A percentile compares a stretch with the other conserved stretches of the same genome.
These are phyloP conservation scores for Echinarachnius parma DNA, from an alignment of 53 echinoderm and acorn worm species.

Conservation along the genomic window DNA sequence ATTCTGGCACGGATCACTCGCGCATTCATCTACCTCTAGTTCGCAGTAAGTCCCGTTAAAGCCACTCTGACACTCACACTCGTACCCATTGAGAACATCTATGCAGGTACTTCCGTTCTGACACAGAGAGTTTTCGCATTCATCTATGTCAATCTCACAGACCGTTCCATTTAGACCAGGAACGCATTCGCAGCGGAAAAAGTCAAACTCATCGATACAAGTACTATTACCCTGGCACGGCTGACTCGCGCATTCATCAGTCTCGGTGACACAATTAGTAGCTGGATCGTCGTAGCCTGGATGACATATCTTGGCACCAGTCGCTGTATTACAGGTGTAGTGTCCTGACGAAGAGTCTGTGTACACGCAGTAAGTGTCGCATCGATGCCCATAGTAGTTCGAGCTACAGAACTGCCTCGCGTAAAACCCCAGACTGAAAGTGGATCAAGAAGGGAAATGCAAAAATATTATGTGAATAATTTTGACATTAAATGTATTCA, in stretches of 20 bases:
- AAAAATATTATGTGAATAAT: no score
- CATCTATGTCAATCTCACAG: slow-evolving; percentile 67
- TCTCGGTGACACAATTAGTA: slow-evolving; percentile 71
- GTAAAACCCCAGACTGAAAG: no score
- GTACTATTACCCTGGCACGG: slow-evolving; percentile 61
- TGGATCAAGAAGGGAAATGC: no score
- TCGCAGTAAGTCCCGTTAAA: slow-evolving; percentile 15
- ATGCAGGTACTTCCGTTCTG: slow-evolving; percentile 41
- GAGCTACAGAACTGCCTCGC: no score
- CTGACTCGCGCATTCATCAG: slow-evolving; percentile 64
- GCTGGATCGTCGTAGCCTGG: no score
- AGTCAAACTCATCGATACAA: slow-evolving; percentile 55
- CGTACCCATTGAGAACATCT: slow-evolving; percentile 12
- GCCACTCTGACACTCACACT: slow-evolving; percentile 21
- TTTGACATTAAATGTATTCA: no score
- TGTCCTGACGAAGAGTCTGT: no score
- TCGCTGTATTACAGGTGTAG: no score
- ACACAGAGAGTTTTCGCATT: slow-evolving; percentile 60
- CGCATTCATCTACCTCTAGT: slow-evolving; percentile 48
- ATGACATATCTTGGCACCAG: no score
- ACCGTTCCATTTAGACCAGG: slow-evolving; percentile 63
- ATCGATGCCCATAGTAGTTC: no score
- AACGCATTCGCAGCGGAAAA: slow-evolving; percentile 51
- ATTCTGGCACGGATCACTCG: slow-evolving; percentile 43
- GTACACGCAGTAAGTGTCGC: no score